Evolutionary conservation across 35 echinoderm and acorn worm genomes (phyloP).

Genomic region (Amphiura filiformis): DNA sequence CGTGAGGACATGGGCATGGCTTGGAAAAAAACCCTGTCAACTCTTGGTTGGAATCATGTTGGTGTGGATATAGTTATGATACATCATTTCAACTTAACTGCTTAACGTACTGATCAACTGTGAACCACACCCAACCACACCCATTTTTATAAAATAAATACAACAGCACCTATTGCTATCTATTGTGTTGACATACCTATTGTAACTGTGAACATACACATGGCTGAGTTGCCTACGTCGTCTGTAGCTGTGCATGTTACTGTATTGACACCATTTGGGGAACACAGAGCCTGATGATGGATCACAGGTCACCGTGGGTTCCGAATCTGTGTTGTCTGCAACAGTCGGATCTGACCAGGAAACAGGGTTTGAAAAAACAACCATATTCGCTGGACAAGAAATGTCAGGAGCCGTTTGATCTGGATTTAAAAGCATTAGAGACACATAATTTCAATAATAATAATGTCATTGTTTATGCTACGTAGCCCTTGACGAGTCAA

Average conservation of each 20-base stretch:
- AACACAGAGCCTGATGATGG: not conserved
- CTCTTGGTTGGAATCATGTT: too few species aligned
- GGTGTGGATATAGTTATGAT: too few species aligned
- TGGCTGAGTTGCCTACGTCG: not conserved
- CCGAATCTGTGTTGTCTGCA: not conserved
- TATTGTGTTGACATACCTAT: not conserved
- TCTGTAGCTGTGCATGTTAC: constrained; percentile 23
- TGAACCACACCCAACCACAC: not conserved
- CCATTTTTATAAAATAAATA: not conserved
- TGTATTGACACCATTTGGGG: not conserved
- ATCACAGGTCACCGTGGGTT: not conserved
- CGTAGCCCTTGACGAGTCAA: too few species aligned
- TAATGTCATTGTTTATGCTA: too few species aligned
- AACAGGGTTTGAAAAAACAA: not conserved
- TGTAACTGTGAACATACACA: constrained; percentile 16
- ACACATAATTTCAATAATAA: too few species aligned
- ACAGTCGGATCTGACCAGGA: not conserved
- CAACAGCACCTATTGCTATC: too few species aligned
- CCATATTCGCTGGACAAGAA: not conserved
- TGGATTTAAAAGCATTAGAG: too few species aligned
- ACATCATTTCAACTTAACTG: too few species aligned
- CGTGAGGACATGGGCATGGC: too few species aligned
- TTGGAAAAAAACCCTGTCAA: too few species aligned
- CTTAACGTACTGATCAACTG: not conserved
- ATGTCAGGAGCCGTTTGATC: not conserved